phyloP scores from a whole-genome alignment of 2,888 invertebrate genomes.

The Acrobasis suavella region DNA sequence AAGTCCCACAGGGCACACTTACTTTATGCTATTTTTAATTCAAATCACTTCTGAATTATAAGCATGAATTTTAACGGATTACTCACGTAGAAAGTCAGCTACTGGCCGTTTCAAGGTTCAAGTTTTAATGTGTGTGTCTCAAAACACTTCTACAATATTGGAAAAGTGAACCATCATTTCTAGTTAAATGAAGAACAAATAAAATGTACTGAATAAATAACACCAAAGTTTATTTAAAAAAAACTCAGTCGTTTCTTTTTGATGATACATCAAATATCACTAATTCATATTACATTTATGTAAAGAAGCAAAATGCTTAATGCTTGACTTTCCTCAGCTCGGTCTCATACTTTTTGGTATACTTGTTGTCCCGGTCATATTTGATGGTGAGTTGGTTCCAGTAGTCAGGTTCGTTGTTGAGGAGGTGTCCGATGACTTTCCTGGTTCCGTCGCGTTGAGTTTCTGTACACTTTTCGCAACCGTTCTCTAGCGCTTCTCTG shows the following conservation, averaged over 20 bases:
- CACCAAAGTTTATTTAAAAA: slow-evolving; percentile 10
- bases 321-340: slow-evolving; percentile 41
- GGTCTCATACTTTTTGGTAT: slow-evolving; percentile 47
- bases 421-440: slow-evolving; percentile 49
- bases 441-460: slow-evolving; percentile 46
- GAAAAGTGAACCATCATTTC: too few relatives aligned
- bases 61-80: too few relatives aligned
- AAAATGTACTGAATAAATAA: slow-evolving; percentile 1
- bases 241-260: slow-evolving; percentile 5
- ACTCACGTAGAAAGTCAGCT: too few relatives aligned
- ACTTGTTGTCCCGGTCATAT: slow-evolving; percentile 50
- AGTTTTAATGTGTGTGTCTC: too few relatives aligned
- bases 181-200: neutral
- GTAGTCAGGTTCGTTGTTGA: slow-evolving; percentile 52
- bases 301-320: slow-evolving; percentile 21
- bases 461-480: slow-evolving; percentile 51
- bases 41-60: too few relatives aligned
- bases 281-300: too few relatives aligned
- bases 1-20: too few relatives aligned
- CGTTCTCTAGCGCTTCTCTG: slow-evolving; percentile 52
- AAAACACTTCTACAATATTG: too few relatives aligned
- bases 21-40: too few relatives aligned
- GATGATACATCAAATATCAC: neutral
- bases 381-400: slow-evolving; percentile 53
- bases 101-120: too few relatives aligned